Evolutionary conservation across 1,140 invertebrate genomes (phyloP).

Genomic region (Ericerus pela): DNA sequence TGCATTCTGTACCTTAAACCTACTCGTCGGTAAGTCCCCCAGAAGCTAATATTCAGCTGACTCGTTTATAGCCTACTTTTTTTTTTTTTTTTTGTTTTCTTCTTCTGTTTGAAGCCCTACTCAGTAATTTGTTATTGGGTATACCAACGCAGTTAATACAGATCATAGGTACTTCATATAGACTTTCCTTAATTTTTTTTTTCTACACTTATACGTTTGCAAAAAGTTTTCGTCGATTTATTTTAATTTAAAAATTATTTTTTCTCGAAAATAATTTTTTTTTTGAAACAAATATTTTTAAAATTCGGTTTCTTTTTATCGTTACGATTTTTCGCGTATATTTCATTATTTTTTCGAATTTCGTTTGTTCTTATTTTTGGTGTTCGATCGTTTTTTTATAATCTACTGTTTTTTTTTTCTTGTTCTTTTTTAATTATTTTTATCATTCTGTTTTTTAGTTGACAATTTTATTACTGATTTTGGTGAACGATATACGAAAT

Average conservation of each 20-base stretch:
- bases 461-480: no score
- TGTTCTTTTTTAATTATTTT: no score
- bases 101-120: no score
- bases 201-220: neutral
- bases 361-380: neutral
- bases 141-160: no score
- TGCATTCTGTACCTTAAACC: no score
- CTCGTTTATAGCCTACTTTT: conserved; percentile 11
- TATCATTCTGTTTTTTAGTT: no score
- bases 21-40: conserved; percentile 11
- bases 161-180: neutral
- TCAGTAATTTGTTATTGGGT: no score
- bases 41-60: conserved; percentile 12
- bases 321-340: neutral
- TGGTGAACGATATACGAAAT: no score
- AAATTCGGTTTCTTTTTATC: neutral
- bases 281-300: neutral
- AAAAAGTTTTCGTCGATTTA: neutral
- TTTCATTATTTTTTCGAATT: neutral
- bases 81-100: neutral
- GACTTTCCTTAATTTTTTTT: neutral
- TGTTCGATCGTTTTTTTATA: no score
- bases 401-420: no score
- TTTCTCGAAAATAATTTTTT: neutral
- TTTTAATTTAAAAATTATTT: no score